Base-by-base conservation (phyloP, 2,888 invertebrate genomes). In the Watsonalla cultraria region DNA sequence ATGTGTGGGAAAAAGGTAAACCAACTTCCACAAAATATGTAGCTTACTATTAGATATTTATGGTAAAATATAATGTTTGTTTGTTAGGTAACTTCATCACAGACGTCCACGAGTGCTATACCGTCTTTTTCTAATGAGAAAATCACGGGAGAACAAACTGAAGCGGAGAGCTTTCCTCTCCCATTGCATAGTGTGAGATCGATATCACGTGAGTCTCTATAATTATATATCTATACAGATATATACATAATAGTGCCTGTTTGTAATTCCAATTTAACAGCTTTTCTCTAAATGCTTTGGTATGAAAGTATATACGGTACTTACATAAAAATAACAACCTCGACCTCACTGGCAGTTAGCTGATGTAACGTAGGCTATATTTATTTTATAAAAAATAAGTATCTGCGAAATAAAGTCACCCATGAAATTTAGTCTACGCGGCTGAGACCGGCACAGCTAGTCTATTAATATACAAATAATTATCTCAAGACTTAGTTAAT, bases 1-100 rank as follows among this genome's bases (percentile, higher is more conserved):
- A 73, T 64, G 34, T 90, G 90, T 66, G 89, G 85, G 7, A 90
- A 80, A 77, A 88, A 82, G 80, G 90, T 89, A 69, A 37, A 37
- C 37, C 47, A 46, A 58, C 61, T 37, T 37, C 6, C 7, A 37
- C 9, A 24, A 37, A 9, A 37, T 37, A 9, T 9, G 9, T 8
- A 5, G 37, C 9, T 7, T 37, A 37, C 37, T 8, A 37, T 5
- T 9, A 37, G 7, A 5, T 37, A 37, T 37, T 7, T 37, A 37
- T 37, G 7, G 7, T 37, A 4, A 37, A 37, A 37, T 37, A 8
- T 9, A 37, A 37, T 37, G 5, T 37, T 37, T 9, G 37, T 11
- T 42, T 42, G 8, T 42, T 42, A 89, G 89, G 66, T 87, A 7
- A 62, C 76, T 5, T 87, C 87, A 15, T 81, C 86, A 37, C 82